A percentile compares a stretch with the other conserved stretches of the same genome.
Evolutionary conservation across 2,888 invertebrate species (phyloP).

Genomic region (Nasonovia ribisnigri): DNA sequence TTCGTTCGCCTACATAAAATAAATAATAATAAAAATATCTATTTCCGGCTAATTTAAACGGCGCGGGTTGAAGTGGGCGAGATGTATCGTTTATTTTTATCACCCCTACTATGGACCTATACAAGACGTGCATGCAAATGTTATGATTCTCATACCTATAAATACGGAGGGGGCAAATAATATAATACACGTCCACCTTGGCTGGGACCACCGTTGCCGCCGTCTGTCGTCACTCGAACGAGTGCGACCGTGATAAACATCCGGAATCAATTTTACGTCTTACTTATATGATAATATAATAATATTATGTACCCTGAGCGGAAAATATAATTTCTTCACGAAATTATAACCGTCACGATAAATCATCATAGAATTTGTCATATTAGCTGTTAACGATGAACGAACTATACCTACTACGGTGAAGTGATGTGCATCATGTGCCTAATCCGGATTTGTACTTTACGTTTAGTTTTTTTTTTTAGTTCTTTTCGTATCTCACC

Average conservation of each 20-base stretch:
- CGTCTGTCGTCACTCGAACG: not conserved
- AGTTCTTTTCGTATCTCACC: no score
- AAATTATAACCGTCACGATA: not conserved
- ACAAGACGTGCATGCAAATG: not conserved
- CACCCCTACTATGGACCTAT: not conserved
- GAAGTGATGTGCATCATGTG: not conserved
- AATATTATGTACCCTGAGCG: not conserved
- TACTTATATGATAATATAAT: not conserved
- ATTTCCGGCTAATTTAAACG: not conserved
- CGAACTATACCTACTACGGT: not conserved
- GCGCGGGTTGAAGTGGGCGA: not conserved
- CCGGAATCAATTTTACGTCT: not conserved
- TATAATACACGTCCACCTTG: slow-evolving; percentile 16
- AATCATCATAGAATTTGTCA: not conserved
- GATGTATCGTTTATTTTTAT: not conserved
- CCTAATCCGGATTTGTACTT: not conserved
- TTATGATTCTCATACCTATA: not conserved
- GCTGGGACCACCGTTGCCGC: not conserved
- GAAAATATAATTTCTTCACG: not conserved
- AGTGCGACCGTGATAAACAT: not conserved
- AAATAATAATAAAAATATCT: not conserved
- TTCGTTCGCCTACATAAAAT: not conserved
- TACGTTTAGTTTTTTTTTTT: not conserved
- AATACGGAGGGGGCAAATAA: not conserved
- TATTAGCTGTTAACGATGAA: not conserved